Base-by-base conservation (phyloP, 2,797 vertebrate genomes). In the Ataeniobius toweri region DNA sequence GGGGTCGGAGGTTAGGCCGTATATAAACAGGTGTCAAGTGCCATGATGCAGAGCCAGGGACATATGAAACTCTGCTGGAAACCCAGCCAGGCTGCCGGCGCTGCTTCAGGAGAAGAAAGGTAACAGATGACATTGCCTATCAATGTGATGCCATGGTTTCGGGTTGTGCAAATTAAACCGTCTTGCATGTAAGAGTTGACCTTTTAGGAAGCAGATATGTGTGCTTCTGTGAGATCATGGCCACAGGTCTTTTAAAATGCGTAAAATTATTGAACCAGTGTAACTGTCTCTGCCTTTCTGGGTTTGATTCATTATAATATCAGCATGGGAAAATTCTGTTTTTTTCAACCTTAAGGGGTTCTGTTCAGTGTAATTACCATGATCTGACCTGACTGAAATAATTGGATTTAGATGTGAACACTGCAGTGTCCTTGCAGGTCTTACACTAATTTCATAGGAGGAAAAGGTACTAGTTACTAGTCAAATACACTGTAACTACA, bases 21-120 rank as follows among this genome's bases (percentile, higher is more conserved):
- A 75, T 90, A 89, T 90, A 89, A 91, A 91, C 86, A 88, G 78
- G 78, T 87, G 91, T 90, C 90, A 91, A 87, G 84, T 82, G 78
- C 61, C 56, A 59, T 89, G 88, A 92, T 89, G 86, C 85, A 92
- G 44, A 85, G 76, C 76, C 39, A 1, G 75, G 76, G 89, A 86
- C 82, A 90, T 41, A 9, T 80, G 88, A 93, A 80, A 80, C 86
- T 31, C 67, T 46, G 58, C 71, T 85, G 82, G 83, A 82, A 89
- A 71, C 81, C 44, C n/a, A 36, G 74, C 51, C 82, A 48, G 71
- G 26, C 70, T 48, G 68, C 73, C 36, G 31, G 31, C 22, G 12
- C 18, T n/a, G n/a, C 77, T 55, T 41, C 72, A 46, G 26, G 22
- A 41, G 46, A 74, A 59, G 55, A 63, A 79, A 82, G 58, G 75